Evolutionary conservation across 53 echinoderm and acorn worm species (phyloP), one percentile per base, ranked within the genome.

Genomic region (Hippasteria phrygiana): DNA sequence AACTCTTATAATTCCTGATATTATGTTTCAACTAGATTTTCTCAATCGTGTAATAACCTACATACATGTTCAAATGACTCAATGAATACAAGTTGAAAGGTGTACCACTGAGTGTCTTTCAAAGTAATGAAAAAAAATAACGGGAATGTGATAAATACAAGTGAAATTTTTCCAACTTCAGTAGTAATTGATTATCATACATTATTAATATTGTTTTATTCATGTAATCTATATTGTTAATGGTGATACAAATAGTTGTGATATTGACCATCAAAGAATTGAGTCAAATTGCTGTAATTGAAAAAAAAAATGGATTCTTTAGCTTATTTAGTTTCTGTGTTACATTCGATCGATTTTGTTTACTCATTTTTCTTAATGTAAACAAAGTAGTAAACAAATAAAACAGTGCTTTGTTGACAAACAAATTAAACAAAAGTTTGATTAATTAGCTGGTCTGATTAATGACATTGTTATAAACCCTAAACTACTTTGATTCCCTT

Each of bases 331-430:
- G 4, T 59, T 59, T 59, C 24, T 9, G 59, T 59, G 59, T 59
- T 59, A 59, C 20, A 59, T 3, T 59, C 59, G 20, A 18, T 59
- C 59, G 17, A 59, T 59, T 59, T 59, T 59, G 59, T 59, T 59
- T 59, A 59, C 59, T 59, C 6, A 7, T 59, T 59, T 59, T 7
- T 59, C 17, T 59, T 9, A 7, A 59, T 59, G 6, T 9, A 59
- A 18, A 59, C 6, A 59, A 59, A 18, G 6, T 59, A 59, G 59
- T 59, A 59, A 59, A 59, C 59, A 59, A 59, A 59, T 59, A 24
- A 59, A 18, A n/a, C n/a, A 59, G 59, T 59, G 59, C 59, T 11
- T 59, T 59, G 59, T 59, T 59, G 59, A 59, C 59, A 59, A 59
- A 59, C 59, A 59, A 59, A 59, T 4, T 59, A 18, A 59, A 59